phyloP scores from a whole-genome alignment of 2,113 vertebrate species.

The Oophaga pumilio region DNA sequence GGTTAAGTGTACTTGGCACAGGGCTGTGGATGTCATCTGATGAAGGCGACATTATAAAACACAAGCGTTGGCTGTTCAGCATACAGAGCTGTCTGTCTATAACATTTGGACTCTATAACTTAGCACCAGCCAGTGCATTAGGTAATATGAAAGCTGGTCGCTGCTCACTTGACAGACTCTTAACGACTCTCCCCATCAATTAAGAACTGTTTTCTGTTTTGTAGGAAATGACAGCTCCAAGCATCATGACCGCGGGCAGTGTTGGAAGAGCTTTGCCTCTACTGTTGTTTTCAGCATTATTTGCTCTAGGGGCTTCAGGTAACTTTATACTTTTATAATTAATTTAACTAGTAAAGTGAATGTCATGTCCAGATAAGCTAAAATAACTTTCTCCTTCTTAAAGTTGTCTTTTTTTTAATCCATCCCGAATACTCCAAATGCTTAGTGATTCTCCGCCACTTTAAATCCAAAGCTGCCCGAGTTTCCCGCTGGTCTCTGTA shows the following conservation, averaged over 20 bases:
- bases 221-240: background rate
- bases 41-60: constrained; percentile 25
- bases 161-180: background rate
- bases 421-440: no score
- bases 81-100: background rate
- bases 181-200: background rate
- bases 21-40: constrained; percentile 6
- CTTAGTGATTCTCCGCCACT: no score
- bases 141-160: background rate
- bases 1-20: constrained; percentile 2
- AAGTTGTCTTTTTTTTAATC: background rate
- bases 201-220: background rate
- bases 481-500: no score
- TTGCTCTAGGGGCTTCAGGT: constrained; percentile 21
- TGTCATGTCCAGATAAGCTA: background rate
- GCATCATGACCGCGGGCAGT: background rate
- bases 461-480: no score
- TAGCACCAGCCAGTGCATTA: background rate
- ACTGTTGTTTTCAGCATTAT: background rate
- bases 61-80: background rate
- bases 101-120: background rate
- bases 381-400: background rate
- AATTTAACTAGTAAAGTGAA: background rate
- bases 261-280: background rate
- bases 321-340: background rate